A percentile compares a stretch with the other conserved stretches of the same genome.
Evolutionary conservation across 2,888 invertebrate species (phyloP).

Genomic region (Tipula vernalis): DNA sequence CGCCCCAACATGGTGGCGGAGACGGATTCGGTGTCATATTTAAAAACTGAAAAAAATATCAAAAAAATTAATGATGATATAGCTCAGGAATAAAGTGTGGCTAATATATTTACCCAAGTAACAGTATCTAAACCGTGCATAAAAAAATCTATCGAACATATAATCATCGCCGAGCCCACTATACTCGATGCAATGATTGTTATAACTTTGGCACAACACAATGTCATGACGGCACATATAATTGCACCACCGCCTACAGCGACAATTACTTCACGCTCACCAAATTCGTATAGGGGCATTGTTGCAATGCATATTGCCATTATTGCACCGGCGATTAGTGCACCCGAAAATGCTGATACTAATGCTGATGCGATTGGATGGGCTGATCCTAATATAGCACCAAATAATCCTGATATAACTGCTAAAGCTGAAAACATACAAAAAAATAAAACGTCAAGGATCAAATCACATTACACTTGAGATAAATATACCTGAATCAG

Average conservation of each 20-base stretch:
- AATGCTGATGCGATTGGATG: constrained; percentile 34
- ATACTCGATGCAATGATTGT: constrained; percentile 35
- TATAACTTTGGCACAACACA: constrained; percentile 34
- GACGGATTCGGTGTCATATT: constrained; percentile 33
- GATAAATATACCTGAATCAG: constrained; percentile 25
- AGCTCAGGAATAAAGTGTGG: no score
- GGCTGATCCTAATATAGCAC: constrained; percentile 34
- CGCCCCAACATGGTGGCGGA: constrained; percentile 36
- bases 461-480: background rate
- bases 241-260: constrained; percentile 35
- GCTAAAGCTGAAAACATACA: constrained; percentile 25
- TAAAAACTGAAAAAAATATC: constrained; percentile 17
- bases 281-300: constrained; percentile 36
- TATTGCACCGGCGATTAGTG: constrained; percentile 31
- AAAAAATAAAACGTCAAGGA: no score
- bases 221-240: constrained; percentile 33
- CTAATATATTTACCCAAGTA: constrained; percentile 25
- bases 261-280: constrained; percentile 33
- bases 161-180: constrained; percentile 35
- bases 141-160: constrained; percentile 33
- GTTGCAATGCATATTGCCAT: constrained; percentile 36
- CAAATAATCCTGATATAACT: constrained; percentile 32
- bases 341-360: constrained; percentile 32
- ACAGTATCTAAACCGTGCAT: constrained; percentile 33
- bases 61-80: background rate